Evolutionary conservation across 2,113 vertebrate genomes (phyloP).

Genomic region (Stigmatopora nigra): DNA sequence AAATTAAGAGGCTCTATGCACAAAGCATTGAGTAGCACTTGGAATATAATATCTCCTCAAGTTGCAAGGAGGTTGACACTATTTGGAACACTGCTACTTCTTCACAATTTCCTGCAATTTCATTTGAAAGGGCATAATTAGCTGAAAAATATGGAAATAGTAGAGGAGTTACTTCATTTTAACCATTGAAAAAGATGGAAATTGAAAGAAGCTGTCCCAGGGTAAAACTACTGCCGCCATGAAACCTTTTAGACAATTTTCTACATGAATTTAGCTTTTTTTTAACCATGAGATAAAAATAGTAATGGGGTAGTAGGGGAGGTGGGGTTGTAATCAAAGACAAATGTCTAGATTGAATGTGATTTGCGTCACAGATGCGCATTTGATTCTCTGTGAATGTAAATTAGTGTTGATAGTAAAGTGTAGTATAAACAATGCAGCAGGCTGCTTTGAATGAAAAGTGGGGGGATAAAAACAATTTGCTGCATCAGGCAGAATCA

Average conservation of each 20-base stretch:
- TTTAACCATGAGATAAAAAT: neutral
- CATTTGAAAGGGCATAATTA: neutral
- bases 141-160: neutral
- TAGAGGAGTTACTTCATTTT: neutral
- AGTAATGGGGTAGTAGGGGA: neutral
- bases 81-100: constrained; percentile 46
- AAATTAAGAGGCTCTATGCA: no score
- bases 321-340: neutral
- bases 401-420: neutral
- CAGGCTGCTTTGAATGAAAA: neutral
- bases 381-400: neutral
- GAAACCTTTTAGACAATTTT: neutral
- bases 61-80: constrained; percentile 11
- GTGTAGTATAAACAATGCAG: neutral
- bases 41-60: no score
- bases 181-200: neutral
- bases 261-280: neutral
- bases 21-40: no score
- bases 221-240: neutral
- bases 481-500: no score
- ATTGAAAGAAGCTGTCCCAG: neutral
- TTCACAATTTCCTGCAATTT: neutral
- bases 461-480: neutral
- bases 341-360: neutral
- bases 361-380: neutral